Percentiles rank a stretch among this genome's conserved stretches.
These are phyloP conservation scores for Drosophila robusta DNA, from an alignment of 2,888 invertebrate genomes.

Conservation along the genomic window DNA sequence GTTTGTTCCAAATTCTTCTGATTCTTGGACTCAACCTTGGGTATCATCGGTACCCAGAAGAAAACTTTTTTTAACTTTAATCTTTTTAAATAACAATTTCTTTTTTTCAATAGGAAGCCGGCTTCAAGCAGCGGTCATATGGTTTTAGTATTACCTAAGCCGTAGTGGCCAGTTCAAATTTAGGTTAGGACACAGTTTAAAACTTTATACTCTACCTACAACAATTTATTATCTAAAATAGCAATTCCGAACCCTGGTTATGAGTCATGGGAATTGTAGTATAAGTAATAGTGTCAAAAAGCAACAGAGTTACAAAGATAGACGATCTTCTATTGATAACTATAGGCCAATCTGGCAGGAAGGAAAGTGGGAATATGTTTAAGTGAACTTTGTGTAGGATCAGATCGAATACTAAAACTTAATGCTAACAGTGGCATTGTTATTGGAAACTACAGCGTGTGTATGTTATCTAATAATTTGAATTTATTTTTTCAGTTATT, in stretches of 20 bases:
- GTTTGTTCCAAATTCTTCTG: too few species aligned
- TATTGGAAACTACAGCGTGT: slow-evolving; percentile 15
- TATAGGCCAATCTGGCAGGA: slow-evolving; percentile 15
- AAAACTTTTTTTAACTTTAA: too few species aligned
- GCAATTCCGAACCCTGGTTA: slow-evolving; percentile 29
- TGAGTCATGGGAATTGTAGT: slow-evolving; percentile 8
- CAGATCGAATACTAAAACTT: slow-evolving; percentile 24
- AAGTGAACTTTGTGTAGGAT: slow-evolving; percentile 30
- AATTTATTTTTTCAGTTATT: slow-evolving; percentile 1
- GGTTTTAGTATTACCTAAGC: too few species aligned
- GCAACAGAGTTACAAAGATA: slow-evolving; percentile 5
- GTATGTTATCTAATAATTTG: background rate
- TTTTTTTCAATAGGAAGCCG: too few species aligned
- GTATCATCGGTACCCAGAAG: too few species aligned
- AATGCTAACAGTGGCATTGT: slow-evolving; percentile 16
- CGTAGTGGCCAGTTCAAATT: background rate
- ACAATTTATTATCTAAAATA: background rate
- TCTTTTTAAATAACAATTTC: too few species aligned
- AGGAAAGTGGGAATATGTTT: slow-evolving; percentile 3
- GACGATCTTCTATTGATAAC: slow-evolving; percentile 14
- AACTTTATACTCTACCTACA: too few species aligned
- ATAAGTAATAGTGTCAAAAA: slow-evolving; percentile 7
- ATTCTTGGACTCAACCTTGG: too few species aligned
- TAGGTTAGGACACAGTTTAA: too few species aligned
- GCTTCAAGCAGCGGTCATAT: too few species aligned